Base-by-base conservation (phyloP, 1,140 invertebrate genomes). In the Stegodyphus mimosarum region DNA sequence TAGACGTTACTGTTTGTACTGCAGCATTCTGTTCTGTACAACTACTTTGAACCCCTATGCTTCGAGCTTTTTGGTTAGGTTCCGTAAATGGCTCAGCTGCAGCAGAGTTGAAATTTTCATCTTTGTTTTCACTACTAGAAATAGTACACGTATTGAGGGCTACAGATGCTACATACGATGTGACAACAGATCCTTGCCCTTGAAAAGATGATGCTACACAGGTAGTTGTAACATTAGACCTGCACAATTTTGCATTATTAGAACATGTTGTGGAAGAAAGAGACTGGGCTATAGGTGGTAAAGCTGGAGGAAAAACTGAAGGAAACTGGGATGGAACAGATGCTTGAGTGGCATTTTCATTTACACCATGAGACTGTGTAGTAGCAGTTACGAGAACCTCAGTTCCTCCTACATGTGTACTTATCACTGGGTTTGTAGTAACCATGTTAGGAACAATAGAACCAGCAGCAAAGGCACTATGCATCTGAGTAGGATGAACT, bases 381-480 rank as follows among this genome's bases (percentile, higher is more conserved):
- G 75, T 72, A 48, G 74, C 75, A 48, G 74, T 76, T 6, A 77
- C 75, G 49, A 81, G 70, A 74, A 80, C 85, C 50, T 86, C 85
- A 6, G 84, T 78, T 52, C 76, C 77, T 69, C 76, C 84, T 6
- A 86, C 84, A 71, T 76, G 76, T 18, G 85, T 81, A 81, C 63
- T 80, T 64, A 86, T 79, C 76, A 86, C 77, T 72, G 86, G 73
- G 64, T 67, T 87, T 11, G 86, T 48, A 63, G 78, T 52, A 69
- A 87, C 78, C 81, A 87, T 74, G 64, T 87, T 87, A 84, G 86
- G 75, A 84, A 87, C 86, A 67, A 87, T 83, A 67, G 86, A 87
- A 87, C 86, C 86, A 84, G 72, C 79, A 83, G 74, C 75, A 79
- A 87, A 87, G 86, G 86, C 86, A 87, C 86, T 83, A 55, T 87